phyloP scores from a whole-genome alignment of 2,797 vertebrate species.

The Poeciliopsis paucimaculata region DNA sequence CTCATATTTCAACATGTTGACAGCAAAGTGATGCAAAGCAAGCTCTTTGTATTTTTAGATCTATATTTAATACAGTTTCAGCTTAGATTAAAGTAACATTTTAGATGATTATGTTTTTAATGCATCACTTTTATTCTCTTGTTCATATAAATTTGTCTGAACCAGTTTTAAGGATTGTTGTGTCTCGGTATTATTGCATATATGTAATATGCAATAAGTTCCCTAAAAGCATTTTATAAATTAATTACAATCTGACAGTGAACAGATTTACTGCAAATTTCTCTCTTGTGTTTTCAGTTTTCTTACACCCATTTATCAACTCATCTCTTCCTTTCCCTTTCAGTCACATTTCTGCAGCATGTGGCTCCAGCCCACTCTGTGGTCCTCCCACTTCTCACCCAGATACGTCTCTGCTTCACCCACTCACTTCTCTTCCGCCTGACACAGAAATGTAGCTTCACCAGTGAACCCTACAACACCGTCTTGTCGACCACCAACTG shows the following conservation, averaged over 20 bases:
- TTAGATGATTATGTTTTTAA: not conserved
- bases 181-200: not conserved
- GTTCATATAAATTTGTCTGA: not conserved
- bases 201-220: not conserved
- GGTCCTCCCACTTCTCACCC: conserved; percentile 72
- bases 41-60: not conserved
- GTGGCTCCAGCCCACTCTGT: conserved; percentile 65
- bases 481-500: not conserved
- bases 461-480: not conserved
- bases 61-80: conserved; percentile 1
- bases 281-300: conserved; percentile 31
- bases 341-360: conserved; percentile 57
- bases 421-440: conserved; percentile 47
- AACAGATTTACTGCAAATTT: conserved; percentile 9
- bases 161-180: not conserved
- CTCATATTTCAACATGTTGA: conserved; percentile 1
- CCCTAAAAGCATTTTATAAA: not conserved
- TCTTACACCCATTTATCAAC: conserved; percentile 58
- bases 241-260: not conserved
- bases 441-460: conserved; percentile 15
- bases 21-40: not conserved
- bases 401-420: conserved; percentile 66
- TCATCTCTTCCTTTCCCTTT: conserved; percentile 66
- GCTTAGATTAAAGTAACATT: not conserved
- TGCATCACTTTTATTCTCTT: not conserved